Evolutionary conservation across 1,140 invertebrate genomes (phyloP), one percentile per base, ranked within the genome.

Genomic region (Eueides isabella): DNA sequence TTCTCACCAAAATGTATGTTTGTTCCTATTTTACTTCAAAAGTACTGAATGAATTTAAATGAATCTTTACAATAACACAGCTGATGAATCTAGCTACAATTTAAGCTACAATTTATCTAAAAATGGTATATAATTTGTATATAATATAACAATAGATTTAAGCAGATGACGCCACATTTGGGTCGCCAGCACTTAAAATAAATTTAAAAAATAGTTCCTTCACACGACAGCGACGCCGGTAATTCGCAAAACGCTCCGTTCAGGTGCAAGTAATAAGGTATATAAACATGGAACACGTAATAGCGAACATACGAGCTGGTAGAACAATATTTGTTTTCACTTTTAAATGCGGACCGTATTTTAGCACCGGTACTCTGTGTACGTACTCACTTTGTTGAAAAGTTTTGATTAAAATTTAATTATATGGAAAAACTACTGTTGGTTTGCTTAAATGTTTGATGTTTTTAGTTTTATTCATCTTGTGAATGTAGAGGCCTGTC

Each of bases 261-360:
- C 68, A 70, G 68, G 61, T 70, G 68, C 33, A 62, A 70, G 35
- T 61, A 70, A 70, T 70, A 70, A 70, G 68, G 33, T 61, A 61
- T 63, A 31, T 63, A 31, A 63, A 63, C 61, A 62, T 14, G 31
- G 14, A 62, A 70, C 33, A 31, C 16, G 30, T 70, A 63, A 62
- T 62, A 70, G 30, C 31, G 33, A 61, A 61, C 67, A 61, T 61
- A 33, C 61, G 67, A 69, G 61, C 61, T 41, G 9, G 38, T 55
- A 67, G 67, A 75, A 78, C 73, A 78, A 75, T 78, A 72, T 78
- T 78, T 78, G 73, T 70, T 75, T 44, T 62, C 77, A 70, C 66
- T 75, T 78, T 75, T 78, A 78, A 75, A 70, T 75, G 73, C 66
- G 48, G 62, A 68, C 48, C 77, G 66, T 72, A 75, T 72, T 75